Percentiles rank a stretch among this genome's conserved stretches.
phyloP scores from a whole-genome alignment of 2,888 invertebrate genomes.

The Cordilura impudica region DNA sequence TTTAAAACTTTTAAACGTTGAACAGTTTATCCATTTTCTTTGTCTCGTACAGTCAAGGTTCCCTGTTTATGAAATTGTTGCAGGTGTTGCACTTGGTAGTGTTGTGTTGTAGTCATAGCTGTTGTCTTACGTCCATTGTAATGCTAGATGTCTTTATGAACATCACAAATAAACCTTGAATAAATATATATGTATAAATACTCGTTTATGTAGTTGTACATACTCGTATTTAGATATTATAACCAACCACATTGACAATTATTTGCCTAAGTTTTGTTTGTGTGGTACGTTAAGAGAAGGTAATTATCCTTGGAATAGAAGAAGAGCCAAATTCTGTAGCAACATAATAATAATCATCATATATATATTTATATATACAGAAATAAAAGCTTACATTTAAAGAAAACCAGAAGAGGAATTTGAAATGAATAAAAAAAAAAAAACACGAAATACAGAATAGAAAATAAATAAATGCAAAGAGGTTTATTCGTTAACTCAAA shows the following conservation, averaged over 20 bases:
- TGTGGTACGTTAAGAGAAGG: constrained; percentile 51
- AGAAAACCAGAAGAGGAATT: neutral
- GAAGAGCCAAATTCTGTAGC: constrained; percentile 5
- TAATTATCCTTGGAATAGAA: constrained; percentile 56
- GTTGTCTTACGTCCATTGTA: constrained; percentile 45
- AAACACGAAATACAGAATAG: neutral
- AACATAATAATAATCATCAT: constrained; percentile 23
- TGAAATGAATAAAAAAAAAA: constrained; percentile 10
- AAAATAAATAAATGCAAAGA: constrained; percentile 37
- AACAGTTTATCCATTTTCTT: constrained; percentile 7
- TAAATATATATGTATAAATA: neutral
- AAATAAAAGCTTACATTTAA: constrained; percentile 24
- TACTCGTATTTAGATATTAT: constrained; percentile 8
- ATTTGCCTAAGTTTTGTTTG: neutral
- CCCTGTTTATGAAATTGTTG: constrained; percentile 47
- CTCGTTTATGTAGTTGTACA: neutral
- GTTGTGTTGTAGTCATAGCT: neutral
- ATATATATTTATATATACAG: constrained; percentile 3
- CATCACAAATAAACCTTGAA: constrained; percentile 59
- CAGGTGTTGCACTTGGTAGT: constrained; percentile 46
- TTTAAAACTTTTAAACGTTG: too few species aligned
- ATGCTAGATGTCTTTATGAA: constrained; percentile 44
- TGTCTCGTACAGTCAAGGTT: constrained; percentile 58
- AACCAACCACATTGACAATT: too few species aligned
- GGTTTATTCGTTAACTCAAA: constrained; percentile 40